These are phyloP conservation scores for Sandelia bainsii DNA, from an alignment of 2,797 vertebrate species.

Conservation along the genomic window DNA sequence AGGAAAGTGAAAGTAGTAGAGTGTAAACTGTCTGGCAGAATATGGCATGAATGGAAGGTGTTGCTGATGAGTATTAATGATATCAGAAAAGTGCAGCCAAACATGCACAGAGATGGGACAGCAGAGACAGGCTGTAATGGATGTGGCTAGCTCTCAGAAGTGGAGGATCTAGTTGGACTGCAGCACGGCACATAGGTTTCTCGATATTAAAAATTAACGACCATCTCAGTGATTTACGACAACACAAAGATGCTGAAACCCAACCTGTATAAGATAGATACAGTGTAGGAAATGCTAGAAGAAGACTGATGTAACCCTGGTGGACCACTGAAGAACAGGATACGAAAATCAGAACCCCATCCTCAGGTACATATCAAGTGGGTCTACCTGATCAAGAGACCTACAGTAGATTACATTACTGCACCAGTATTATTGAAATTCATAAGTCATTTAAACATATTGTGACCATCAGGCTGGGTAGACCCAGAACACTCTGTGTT, in stretches of 20 bases:
- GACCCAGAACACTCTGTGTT: conserved; percentile 2
- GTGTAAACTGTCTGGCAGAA: conserved; percentile 60
- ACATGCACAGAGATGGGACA: conserved; percentile 64
- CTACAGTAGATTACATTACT: background rate
- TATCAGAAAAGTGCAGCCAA: conserved; percentile 73
- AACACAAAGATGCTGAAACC: conserved; percentile 72
- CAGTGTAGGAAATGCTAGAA: conserved; percentile 32
- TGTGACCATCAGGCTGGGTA: background rate
- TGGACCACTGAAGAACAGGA: conserved; percentile 25
- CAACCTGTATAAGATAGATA: conserved; percentile 76
- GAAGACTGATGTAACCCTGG: conserved; percentile 63
- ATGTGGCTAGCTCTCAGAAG: conserved; percentile 62
- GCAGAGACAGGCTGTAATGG: conserved; percentile 67
- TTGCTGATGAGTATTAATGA: conserved; percentile 81
- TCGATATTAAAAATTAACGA: conserved; percentile 83
- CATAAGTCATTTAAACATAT: conserved; percentile 3
- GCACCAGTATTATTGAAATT: conserved; percentile 20
- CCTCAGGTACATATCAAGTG: conserved; percentile 9
- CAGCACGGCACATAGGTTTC: conserved; percentile 62
- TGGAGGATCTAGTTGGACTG: conserved; percentile 60
- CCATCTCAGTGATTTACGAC: conserved; percentile 82
- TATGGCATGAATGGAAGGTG: conserved; percentile 64
- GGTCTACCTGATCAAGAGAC: conserved; percentile 15
- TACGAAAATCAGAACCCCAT: conserved; percentile 12
- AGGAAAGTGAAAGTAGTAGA: conserved; percentile 54